Evolutionary conservation across 23 tunicate species (phyloP), one percentile per base, ranked within the genome.

Genomic region (Aplidium turbinatum): DNA sequence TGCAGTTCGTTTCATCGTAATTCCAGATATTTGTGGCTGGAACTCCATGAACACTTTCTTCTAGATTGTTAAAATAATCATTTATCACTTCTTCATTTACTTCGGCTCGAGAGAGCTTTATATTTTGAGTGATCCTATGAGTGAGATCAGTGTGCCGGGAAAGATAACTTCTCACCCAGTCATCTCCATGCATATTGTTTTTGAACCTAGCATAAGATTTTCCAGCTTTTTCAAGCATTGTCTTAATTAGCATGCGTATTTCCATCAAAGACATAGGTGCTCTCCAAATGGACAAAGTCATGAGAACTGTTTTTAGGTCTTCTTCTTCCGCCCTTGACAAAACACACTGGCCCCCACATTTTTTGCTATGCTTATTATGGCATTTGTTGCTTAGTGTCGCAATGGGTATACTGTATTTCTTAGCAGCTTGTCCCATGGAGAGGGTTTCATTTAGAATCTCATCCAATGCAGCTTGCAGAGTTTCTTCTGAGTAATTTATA

Each of bases 151-250:
- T 9, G 16, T 42, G 48, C 48, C 48, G n/a, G n/a, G n/a, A n/a
- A n/a, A n/a, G n/a, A n/a, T n/a, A n/a, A n/a, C n/a, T n/a, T 45
- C 18, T 20, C 45, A 29, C 69, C 69, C 69, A 62, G 29, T 62
- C 69, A 24, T 62, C 38, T 4, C 69, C 69, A 26, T 42, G 69
- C 45, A 62, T 24, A 28, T 62, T 62, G 29, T 62, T 28, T 30
- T 31, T 26, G 29, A 62, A 62, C 40, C 45, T 6, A 6, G 16
- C 45, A 30, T 30, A 11, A 7, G 13, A 6, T 26, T 24, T 29
- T 6, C 69, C 69, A 30, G 26, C 18, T 30, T 31, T 30, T 5
- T 62, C 69, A 24, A 62, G 16, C 16, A 30, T 13, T 4, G 16
- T 24, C 29, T 62, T 62, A 4, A 62, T 42, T 5, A 26, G 16